Evolutionary conservation across 2,888 invertebrate genomes (phyloP).

Genomic region (Machimus rusticus): DNA sequence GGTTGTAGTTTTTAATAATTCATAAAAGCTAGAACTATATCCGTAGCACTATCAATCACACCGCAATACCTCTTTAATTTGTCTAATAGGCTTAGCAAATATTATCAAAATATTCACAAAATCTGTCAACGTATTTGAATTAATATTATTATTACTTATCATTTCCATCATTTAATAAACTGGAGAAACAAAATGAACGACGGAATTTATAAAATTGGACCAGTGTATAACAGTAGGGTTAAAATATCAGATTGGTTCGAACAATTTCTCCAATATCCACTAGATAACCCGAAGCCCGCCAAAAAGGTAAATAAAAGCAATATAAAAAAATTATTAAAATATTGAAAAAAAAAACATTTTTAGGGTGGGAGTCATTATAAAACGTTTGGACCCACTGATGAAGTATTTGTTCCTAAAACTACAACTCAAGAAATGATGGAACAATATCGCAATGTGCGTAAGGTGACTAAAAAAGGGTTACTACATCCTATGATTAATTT

Average conservation of each 20-base stretch:
- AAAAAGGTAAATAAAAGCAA: not conserved
- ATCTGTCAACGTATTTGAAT: not conserved
- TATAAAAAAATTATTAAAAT: not conserved
- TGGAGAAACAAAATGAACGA: not conserved
- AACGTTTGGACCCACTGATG: not conserved
- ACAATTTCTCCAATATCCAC: not conserved
- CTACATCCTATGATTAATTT: not conserved
- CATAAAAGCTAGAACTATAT: too few species aligned
- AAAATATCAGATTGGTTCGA: not conserved
- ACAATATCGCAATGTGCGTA: not conserved
- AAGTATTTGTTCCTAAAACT: constrained; percentile 7
- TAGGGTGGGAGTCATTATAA: not conserved
- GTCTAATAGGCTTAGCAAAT: not conserved
- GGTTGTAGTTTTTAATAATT: too few species aligned
- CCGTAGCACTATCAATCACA: too few species aligned
- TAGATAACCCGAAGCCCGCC: not conserved
- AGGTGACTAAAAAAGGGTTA: not conserved
- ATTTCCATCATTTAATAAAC: not conserved
- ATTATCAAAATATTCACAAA: not conserved
- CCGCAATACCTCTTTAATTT: not conserved
- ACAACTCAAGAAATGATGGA: not conserved
- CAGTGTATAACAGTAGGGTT: not conserved
- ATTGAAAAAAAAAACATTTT: not conserved
- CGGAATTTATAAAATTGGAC: not conserved
- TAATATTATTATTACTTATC: not conserved